A percentile compares a stretch with the other conserved stretches of the same genome.
These are phyloP conservation scores for Neodiprion fabricii DNA, from an alignment of 1,140 invertebrate genomes.

Conservation along the genomic window DNA sequence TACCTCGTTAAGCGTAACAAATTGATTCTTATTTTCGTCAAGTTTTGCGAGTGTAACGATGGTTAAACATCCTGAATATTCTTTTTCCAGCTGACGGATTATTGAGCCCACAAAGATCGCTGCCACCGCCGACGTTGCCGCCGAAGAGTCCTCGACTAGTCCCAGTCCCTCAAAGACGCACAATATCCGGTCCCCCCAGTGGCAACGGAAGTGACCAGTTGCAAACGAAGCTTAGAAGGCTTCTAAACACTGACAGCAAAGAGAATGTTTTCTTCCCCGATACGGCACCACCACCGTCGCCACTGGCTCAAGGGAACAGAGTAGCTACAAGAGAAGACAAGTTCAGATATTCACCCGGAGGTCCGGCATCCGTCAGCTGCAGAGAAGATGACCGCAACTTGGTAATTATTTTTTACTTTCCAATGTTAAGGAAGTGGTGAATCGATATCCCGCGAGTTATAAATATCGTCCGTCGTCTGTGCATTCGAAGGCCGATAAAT, in stretches of 20 bases:
- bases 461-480: no score
- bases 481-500: no score
- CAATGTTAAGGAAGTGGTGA: no score
- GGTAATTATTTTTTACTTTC: background rate
- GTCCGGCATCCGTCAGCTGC: conserved; percentile 46
- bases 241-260: conserved; percentile 77
- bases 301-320: conserved; percentile 33
- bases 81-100: conserved; percentile 63
- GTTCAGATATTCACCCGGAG: conserved; percentile 52
- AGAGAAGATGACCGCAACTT: conserved; percentile 45
- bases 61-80: background rate
- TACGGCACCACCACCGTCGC: conserved; percentile 24
- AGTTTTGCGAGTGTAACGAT: no score
- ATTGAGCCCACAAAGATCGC: conserved; percentile 61
- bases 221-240: conserved; percentile 77
- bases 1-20: no score
- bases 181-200: conserved; percentile 52
- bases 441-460: no score
- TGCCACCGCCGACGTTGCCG: conserved; percentile 62
- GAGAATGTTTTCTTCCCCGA: conserved; percentile 64
- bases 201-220: conserved; percentile 68
- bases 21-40: no score
- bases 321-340: conserved; percentile 44
- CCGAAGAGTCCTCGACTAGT: conserved; percentile 64
- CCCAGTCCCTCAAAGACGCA: conserved; percentile 54